Percentiles rank a stretch among this genome's conserved stretches.
Conservation (phyloP, 2,113 vertebrate species). For the Thermophis baileyi region DNA sequence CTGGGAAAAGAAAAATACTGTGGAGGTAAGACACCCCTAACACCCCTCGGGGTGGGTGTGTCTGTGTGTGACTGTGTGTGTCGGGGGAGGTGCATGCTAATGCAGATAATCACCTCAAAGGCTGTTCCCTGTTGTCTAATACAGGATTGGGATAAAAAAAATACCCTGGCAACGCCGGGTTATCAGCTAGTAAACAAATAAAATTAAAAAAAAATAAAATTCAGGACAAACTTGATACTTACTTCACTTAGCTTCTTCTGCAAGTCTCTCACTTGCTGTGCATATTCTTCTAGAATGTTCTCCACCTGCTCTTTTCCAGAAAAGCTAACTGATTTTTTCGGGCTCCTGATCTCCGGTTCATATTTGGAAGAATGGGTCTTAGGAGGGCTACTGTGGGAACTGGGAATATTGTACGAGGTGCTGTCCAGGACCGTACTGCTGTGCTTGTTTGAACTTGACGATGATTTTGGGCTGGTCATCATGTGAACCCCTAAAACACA, state of each 20-base stretch:
- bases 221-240: constrained; percentile 23
- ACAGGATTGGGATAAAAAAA: too few relatives aligned
- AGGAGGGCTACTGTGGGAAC: constrained; percentile 12
- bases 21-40: too few relatives aligned
- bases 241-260: constrained; percentile 68
- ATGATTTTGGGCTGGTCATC: constrained; percentile 10
- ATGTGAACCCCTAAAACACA: constrained; percentile 56
- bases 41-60: too few relatives aligned
- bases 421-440: constrained; percentile 43
- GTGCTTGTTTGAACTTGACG: constrained; percentile 23
- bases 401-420: constrained; percentile 21
- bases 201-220: too few relatives aligned
- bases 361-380: constrained; percentile 42
- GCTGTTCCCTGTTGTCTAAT: too few relatives aligned
- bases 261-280: constrained; percentile 61
- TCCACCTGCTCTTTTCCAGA: constrained; percentile 56
- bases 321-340: constrained; percentile 25
- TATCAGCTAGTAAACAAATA: too few relatives aligned
- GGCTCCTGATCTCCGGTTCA: constrained; percentile 38
- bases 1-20: too few relatives aligned
- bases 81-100: too few relatives aligned
- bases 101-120: too few relatives aligned
- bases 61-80: too few relatives aligned
- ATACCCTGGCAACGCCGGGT: too few relatives aligned
- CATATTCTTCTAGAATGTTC: constrained; percentile 62